A percentile compares a stretch with the other conserved stretches of the same genome.
These are phyloP conservation scores for Loris lydekkerianus DNA, from an alignment of 2,797 vertebrate species.

Conservation along the genomic window DNA sequence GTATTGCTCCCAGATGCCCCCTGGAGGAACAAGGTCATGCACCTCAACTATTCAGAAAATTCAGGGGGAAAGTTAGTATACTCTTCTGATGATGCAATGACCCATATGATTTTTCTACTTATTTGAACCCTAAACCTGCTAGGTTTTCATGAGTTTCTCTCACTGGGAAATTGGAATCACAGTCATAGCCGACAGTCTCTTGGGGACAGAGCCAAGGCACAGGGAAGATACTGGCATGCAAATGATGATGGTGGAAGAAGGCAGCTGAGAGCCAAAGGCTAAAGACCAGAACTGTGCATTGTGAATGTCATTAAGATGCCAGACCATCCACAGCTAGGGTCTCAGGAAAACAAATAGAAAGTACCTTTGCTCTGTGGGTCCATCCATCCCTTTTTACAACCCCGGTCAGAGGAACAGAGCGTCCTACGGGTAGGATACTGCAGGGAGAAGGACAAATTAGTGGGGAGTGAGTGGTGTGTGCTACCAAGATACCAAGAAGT, in stretches of 20 bases:
- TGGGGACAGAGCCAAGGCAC: background rate
- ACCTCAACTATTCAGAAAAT: background rate
- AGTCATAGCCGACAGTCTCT: background rate
- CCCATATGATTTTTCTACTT: background rate
- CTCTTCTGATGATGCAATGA: background rate
- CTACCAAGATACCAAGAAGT: background rate
- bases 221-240: background rate
- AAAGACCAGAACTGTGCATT: background rate
- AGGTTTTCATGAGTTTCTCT: background rate
- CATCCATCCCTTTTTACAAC: slow-evolving; percentile 79
- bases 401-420: slow-evolving; percentile 79
- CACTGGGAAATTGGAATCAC: background rate
- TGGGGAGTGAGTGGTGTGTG: background rate
- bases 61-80: background rate
- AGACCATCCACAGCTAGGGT: background rate
- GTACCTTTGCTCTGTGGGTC: slow-evolving; percentile 85
- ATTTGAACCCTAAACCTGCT: background rate
- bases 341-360: background rate
- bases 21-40: background rate
- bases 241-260: background rate
- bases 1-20: background rate
- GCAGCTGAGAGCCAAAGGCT: background rate
- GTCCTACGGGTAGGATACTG: slow-evolving; percentile 83
- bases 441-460: slow-evolving; percentile 16
- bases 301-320: background rate